Evolutionary conservation across 2,113 vertebrate species (phyloP).

Genomic region (Chlamydotis undulata): DNA sequence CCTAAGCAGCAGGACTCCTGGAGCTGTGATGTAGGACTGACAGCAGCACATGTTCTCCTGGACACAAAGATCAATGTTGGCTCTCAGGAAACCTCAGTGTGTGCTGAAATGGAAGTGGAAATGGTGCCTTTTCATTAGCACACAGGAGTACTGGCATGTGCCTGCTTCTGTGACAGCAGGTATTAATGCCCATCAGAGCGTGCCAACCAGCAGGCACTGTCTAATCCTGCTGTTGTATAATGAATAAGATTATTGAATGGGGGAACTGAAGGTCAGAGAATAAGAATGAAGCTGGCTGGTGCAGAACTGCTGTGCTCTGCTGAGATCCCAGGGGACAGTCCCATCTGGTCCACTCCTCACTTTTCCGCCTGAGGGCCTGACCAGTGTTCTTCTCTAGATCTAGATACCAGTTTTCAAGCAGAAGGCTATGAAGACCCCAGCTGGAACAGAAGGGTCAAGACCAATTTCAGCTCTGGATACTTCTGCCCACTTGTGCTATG

Average conservation of each 20-base stretch:
- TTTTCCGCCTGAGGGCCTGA: not conserved
- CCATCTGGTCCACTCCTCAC: not conserved
- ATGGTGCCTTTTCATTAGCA: conserved; percentile 47
- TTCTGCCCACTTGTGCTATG: not conserved
- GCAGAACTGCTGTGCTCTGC: not conserved
- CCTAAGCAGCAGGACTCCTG: not conserved
- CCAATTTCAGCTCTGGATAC: not conserved
- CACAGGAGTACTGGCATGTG: conserved; percentile 22
- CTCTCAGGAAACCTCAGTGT: not conserved
- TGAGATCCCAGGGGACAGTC: not conserved
- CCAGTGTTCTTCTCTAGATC: not conserved
- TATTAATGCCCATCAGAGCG: conserved; percentile 50
- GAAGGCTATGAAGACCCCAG: not conserved
- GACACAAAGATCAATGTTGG: not conserved
- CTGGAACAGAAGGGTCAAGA: not conserved
- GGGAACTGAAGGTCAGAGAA: conserved; percentile 15
- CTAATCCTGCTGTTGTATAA: conserved; percentile 58
- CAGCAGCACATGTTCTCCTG: not conserved
- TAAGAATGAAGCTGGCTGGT: not conserved
- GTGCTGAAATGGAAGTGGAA: conserved; percentile 32
- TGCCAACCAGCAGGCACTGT: conserved; percentile 57
- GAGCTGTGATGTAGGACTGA: not conserved
- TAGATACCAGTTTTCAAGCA: not conserved
- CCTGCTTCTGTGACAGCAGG: conserved; percentile 41
- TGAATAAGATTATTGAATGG: conserved; percentile 49